Evolutionary conservation across 2,797 vertebrate genomes (phyloP).

Genomic region (Smutsia gigantea): DNA sequence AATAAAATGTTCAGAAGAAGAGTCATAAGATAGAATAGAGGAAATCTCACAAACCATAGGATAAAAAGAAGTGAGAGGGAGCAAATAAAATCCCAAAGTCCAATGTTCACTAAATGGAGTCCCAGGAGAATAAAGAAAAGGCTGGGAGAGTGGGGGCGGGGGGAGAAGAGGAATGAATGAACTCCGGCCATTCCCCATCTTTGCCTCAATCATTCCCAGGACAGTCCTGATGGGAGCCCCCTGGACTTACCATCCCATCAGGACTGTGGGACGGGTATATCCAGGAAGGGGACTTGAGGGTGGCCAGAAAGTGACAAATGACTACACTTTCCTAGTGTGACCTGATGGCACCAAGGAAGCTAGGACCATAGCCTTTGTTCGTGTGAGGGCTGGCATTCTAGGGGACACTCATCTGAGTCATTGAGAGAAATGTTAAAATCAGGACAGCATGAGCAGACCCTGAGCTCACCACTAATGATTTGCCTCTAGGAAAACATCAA

Average conservation of each 20-base stretch:
- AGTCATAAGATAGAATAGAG: background rate
- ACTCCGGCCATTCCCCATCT: background rate
- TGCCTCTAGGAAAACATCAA: background rate
- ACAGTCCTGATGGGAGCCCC: background rate
- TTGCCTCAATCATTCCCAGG: background rate
- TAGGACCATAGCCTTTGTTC: background rate
- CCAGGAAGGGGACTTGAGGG: background rate
- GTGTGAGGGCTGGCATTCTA: background rate
- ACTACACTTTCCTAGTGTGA: background rate
- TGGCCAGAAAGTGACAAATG: background rate
- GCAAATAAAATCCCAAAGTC: background rate
- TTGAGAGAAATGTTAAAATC: background rate
- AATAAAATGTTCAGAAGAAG: constrained; percentile 18
- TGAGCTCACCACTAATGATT: background rate
- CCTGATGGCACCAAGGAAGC: background rate
- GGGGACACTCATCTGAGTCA: background rate
- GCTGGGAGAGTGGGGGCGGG: too few relatives aligned
- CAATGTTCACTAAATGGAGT: background rate
- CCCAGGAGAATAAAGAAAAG: background rate
- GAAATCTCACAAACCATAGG: background rate
- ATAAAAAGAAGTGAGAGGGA: background rate
- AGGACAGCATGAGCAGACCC: background rate
- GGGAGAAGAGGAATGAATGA: too few relatives aligned
- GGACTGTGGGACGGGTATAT: too few relatives aligned
- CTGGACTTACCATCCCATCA: background rate